Conservation (phyloP, 2,888 invertebrate genomes). For the Campaea margaritaria region DNA sequence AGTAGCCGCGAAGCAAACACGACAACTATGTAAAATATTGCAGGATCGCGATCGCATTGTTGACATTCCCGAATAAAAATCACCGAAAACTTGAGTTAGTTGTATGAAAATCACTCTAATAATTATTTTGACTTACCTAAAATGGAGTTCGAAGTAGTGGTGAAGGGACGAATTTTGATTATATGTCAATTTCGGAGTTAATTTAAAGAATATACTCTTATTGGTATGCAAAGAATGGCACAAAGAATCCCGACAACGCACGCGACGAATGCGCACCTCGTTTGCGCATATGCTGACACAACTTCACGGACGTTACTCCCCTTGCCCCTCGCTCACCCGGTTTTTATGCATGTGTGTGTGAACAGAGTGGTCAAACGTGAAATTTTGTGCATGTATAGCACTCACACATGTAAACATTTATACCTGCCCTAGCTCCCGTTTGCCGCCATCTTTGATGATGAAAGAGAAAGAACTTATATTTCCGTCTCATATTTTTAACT, state of each 20-base stretch:
- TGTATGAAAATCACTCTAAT: slow-evolving; percentile 87
- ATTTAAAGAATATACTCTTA: slow-evolving; percentile 90
- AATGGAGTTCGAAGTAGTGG: slow-evolving; percentile 87
- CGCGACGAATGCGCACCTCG: slow-evolving; percentile 92
- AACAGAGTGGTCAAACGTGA: slow-evolving; percentile 84
- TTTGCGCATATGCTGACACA: slow-evolving; percentile 92
- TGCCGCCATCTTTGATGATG: slow-evolving; percentile 77
- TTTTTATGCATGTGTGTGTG: slow-evolving; percentile 70
- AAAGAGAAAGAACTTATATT: slow-evolving; percentile 60
- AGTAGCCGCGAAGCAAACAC: slow-evolving; percentile 88
- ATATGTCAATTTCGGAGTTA: slow-evolving; percentile 87
- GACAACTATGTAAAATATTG: slow-evolving; percentile 92
- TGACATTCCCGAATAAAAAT: slow-evolving; percentile 89
- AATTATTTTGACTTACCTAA: slow-evolving; percentile 89
- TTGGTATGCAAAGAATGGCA: slow-evolving; percentile 98
- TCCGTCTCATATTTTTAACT: slow-evolving; percentile 55
- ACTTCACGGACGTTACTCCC: slow-evolving; percentile 85
- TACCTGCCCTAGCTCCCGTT: slow-evolving; percentile 81
- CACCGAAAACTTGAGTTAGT: slow-evolving; percentile 84
- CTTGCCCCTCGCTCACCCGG: slow-evolving; percentile 80
- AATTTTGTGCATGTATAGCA: slow-evolving; percentile 78
- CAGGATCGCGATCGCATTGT: slow-evolving; percentile 91
- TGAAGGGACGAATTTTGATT: slow-evolving; percentile 88
- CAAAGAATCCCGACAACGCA: slow-evolving; percentile 99
- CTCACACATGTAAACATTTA: slow-evolving; percentile 69